Evolutionary conservation across 1,140 invertebrate species (phyloP), one percentile per base, ranked within the genome.

Genomic region (Leptinotarsa lineolata): DNA sequence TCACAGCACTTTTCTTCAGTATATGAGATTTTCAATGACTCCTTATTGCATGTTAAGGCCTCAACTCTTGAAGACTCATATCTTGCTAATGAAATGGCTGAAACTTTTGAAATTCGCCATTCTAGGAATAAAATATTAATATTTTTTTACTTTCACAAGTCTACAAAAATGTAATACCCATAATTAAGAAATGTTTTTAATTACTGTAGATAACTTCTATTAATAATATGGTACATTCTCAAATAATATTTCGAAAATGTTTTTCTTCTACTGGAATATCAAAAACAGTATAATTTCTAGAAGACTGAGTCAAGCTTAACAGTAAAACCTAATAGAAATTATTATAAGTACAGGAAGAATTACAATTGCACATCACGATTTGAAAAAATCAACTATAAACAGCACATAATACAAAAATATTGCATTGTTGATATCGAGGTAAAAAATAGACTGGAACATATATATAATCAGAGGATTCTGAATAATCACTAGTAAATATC

Each of bases 351-450:
- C 61, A 20, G 63, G 48, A 54, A 54, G n/a, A 16, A 54, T 54
- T 16, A 54, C 15, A 54, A 71, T 69, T 71, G 60, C 61, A 18
- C 20, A 21, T 70, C 60, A 58, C 48, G 54, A 74, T 74, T 69
- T 61, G 60, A 63, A 54, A 46, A 54, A 54, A 54, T 16, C 48
- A 54, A 54, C 15, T 54, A 54, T 54, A 54, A 54, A 54, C 15
- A 54, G n/a, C 16, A 54, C n/a, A 18, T 54, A 54, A 65, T 65
- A 66, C 70, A 70, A 71, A 71, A 70, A 74, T 74, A 71, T 74
- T 74, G 73, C 61, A 70, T 66, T 68, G 30, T 24, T 39, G 60
- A 46, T 68, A 45, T 18, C 66, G n/a, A 54, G 15, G 48, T 48
- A 68, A 68, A 48, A 44, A 20, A 68, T 16, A 39, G n/a, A 18